Percentiles rank a stretch among this genome's conserved stretches.
Conservation (phyloP, 2,888 invertebrate species). For the Crioceris asparagi region DNA sequence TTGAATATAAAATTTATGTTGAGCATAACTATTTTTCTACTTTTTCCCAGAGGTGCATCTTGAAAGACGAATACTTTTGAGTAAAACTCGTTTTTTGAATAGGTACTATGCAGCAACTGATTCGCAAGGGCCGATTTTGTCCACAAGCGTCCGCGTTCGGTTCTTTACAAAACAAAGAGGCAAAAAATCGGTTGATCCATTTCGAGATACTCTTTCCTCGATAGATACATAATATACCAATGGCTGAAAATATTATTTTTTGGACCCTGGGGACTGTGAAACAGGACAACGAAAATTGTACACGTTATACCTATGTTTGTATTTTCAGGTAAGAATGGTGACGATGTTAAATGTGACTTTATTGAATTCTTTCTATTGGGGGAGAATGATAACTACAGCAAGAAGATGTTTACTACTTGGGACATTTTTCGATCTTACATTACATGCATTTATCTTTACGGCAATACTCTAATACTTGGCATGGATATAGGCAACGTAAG, state of each 20-base stretch:
- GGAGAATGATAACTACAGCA: conserved; percentile 28
- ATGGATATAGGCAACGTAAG: conserved; percentile 33
- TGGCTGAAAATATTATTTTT: not conserved
- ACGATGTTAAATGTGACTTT: conserved; percentile 29
- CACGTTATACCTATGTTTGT: not conserved
- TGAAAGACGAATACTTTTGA: too few relatives aligned
- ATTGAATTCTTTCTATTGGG: conserved; percentile 35
- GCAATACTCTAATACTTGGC: conserved; percentile 34
- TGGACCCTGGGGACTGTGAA: not conserved
- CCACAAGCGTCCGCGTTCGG: too few relatives aligned
- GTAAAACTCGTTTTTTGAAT: too few relatives aligned
- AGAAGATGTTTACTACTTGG: conserved; percentile 35
- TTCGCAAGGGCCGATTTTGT: too few relatives aligned
- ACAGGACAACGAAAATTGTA: not conserved
- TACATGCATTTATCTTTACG: conserved; percentile 35
- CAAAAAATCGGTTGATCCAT: too few relatives aligned
- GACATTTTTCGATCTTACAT: conserved; percentile 32
- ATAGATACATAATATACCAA: too few relatives aligned
- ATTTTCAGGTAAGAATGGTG: conserved; percentile 28
- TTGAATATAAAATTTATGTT: too few relatives aligned
- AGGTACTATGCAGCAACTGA: too few relatives aligned
- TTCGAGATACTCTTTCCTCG: too few relatives aligned
- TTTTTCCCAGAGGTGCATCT: too few relatives aligned
- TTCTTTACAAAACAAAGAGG: too few relatives aligned
- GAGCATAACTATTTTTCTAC: too few relatives aligned